Evolutionary conservation across 2,113 vertebrate genomes (phyloP), one percentile per base, ranked within the genome.

Genomic region (Oreotragus oreotragus): DNA sequence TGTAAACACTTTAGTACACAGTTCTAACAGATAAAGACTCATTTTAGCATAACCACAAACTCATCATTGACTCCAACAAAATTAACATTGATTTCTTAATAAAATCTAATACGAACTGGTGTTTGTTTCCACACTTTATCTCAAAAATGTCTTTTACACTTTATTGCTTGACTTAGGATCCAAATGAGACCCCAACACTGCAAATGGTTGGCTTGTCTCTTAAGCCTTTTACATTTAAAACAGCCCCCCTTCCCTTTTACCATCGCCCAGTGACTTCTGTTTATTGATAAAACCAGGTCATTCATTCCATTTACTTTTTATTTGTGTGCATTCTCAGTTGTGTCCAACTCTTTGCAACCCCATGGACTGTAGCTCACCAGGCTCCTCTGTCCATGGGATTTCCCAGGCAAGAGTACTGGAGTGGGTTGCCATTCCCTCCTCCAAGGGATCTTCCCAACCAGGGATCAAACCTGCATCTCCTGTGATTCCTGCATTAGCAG

Each of bases 141-240:
- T 53, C 28, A 33, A 19, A 53, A 73, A 12, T 30, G n/a, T 47
- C 55, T 5, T 6, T 33, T 10, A n/a, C 5, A 6, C 30, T 16
- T 7, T 19, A 60, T 33, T 45, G 17, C 47, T 36, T 6, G 47
- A 66, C 9, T 15, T 11, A 1, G 30, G 70, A 33, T 11, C 33
- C 36, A 60, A 16, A 15, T 23, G 5, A 19, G 11, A 11, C 9
- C 27, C n/a, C 15, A 2, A 1, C 30, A 0, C 6, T 11, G 23
- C 64, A 2, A 0, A 17, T 6, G 49, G 14, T 27, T 1, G 7
- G 2, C 36, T 58, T 66, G 53, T 30, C 33, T 60, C 83, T 47
- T 1, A 3, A 55, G 27, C 58, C 30, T 57, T 60, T n/a, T 36
- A 23, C 12, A 6, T 39, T 23, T 11, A 55, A 23, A 47, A 62